Conservation (phyloP, 2,888 invertebrate genomes). For the Timema podura region DNA sequence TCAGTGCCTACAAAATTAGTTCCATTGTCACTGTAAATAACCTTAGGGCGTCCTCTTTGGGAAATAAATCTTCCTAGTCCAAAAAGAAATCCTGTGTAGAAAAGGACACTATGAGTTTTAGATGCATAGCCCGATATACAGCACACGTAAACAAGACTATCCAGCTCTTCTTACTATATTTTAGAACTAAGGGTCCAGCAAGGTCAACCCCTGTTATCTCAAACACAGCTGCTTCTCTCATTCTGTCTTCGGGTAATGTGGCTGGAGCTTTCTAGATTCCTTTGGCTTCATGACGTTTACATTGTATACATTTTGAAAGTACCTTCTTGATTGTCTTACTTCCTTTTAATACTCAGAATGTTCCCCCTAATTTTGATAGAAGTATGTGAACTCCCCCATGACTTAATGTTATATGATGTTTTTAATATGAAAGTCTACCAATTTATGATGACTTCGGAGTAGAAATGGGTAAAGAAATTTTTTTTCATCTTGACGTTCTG, state of each 20-base stretch:
- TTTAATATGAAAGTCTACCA: background rate
- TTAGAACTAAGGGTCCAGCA: slow-evolving; percentile 41
- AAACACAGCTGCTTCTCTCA: slow-evolving; percentile 36
- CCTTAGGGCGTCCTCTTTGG: slow-evolving; percentile 37
- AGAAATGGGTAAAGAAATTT: background rate
- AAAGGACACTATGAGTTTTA: slow-evolving; percentile 40
- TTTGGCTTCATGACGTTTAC: background rate
- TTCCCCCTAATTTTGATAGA: background rate
- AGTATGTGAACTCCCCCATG: background rate
- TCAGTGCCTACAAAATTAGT: no score
- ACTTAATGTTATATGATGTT: background rate
- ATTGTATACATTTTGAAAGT: background rate
- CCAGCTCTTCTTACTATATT: slow-evolving; percentile 35
- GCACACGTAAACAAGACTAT: slow-evolving; percentile 41
- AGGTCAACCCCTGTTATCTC: slow-evolving; percentile 41
- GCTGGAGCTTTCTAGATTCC: background rate
- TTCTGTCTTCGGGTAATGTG: slow-evolving; percentile 37
- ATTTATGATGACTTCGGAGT: background rate
- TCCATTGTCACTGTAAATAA: slow-evolving; percentile 36
- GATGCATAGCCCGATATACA: no score
- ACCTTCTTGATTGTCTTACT: background rate
- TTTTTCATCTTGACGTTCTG: background rate
- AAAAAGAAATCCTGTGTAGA: slow-evolving; percentile 38
- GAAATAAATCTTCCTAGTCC: slow-evolving; percentile 40
- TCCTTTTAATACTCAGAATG: background rate